Evolutionary conservation across 2,113 vertebrate genomes (phyloP).

Genomic region (Piprites chloris): DNA sequence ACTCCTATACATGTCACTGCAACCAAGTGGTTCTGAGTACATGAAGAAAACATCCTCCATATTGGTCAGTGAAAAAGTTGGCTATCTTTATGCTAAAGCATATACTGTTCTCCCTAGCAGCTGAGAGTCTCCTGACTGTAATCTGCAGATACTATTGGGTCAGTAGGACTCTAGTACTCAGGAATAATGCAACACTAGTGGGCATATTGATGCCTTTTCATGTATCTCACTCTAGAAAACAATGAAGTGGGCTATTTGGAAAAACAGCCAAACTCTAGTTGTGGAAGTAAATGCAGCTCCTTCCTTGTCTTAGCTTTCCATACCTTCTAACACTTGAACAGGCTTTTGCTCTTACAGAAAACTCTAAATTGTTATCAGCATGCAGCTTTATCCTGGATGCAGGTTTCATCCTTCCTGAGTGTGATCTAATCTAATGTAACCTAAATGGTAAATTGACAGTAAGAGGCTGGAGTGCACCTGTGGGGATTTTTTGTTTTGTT

Average conservation of each 20-base stretch:
- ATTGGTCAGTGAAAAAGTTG: neutral
- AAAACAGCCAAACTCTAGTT: neutral
- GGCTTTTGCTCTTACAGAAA: neutral
- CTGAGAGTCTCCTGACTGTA: neutral
- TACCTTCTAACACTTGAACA: neutral
- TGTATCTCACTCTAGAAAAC: neutral
- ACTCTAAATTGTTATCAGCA: neutral
- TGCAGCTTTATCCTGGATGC: neutral
- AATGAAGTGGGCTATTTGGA: neutral
- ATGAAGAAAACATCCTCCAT: neutral
- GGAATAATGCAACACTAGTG: neutral
- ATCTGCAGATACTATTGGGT: neutral
- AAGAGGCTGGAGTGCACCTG: neutral
- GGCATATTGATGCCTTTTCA: neutral
- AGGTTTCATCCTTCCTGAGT: neutral
- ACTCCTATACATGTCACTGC: neutral
- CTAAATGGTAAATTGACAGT: neutral
- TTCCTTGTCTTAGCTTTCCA: neutral
- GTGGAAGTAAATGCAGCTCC: neutral
- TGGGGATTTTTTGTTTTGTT: neutral
- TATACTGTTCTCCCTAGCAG: neutral
- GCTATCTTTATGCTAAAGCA: neutral
- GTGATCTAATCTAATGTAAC: neutral
- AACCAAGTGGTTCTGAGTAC: neutral
- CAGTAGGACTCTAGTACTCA: neutral